These are phyloP conservation scores for Notothenia rossii DNA, from an alignment of 2,113 vertebrate species.

Conservation along the genomic window DNA sequence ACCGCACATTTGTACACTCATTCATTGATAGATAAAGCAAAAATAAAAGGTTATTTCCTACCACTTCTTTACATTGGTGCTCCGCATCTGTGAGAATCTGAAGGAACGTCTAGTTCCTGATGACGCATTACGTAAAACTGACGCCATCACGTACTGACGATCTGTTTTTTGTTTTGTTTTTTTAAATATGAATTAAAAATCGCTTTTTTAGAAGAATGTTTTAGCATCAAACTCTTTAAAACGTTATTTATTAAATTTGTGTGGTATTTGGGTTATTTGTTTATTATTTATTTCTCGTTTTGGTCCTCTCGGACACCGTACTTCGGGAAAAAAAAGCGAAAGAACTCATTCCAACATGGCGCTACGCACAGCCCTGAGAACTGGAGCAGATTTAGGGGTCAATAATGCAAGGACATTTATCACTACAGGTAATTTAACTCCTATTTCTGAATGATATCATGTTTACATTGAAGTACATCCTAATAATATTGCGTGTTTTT, in stretches of 20 bases:
- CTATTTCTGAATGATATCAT: rapidly evolving
- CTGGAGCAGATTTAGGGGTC: constrained; percentile 68
- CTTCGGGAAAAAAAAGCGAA: rapidly evolving
- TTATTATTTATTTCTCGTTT: not conserved
- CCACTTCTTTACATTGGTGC: constrained; percentile 50
- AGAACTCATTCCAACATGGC: constrained; percentile 76
- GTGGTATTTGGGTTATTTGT: too few relatives aligned
- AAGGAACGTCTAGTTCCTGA: constrained; percentile 14
- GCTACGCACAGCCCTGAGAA: constrained; percentile 61
- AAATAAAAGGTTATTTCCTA: constrained; percentile 15
- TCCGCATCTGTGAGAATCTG: constrained; percentile 29
- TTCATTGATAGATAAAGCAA: not conserved
- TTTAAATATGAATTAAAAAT: too few relatives aligned
- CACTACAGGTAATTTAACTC: constrained; percentile 71
- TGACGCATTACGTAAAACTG: constrained; percentile 62
- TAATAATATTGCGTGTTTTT: too few relatives aligned
- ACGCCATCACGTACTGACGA: constrained; percentile 31
- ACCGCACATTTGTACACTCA: not conserved
- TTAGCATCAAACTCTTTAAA: too few relatives aligned
- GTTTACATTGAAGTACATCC: not conserved
- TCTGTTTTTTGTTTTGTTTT: too few relatives aligned
- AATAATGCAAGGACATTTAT: constrained; percentile 67
- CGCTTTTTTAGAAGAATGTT: too few relatives aligned
- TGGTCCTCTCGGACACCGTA: constrained; percentile 49
- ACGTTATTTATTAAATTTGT: too few relatives aligned